Conservation (phyloP, 2,888 invertebrate species). For the Tinea trinotella region DNA sequence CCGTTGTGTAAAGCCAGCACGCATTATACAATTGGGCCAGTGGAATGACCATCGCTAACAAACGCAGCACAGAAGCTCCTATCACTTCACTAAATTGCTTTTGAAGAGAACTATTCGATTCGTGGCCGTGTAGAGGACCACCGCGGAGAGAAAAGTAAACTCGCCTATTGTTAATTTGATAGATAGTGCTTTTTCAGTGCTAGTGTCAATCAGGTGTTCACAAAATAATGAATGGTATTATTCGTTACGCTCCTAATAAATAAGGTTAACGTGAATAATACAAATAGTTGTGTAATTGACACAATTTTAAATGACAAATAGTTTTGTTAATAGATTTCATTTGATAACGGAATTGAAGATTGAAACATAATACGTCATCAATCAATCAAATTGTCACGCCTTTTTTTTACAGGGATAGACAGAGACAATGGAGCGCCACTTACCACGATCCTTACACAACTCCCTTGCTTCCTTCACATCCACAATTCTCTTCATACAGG, state of each 20-base stretch:
- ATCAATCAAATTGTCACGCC: too few species aligned
- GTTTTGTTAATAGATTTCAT: too few species aligned
- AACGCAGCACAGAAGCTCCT: not conserved
- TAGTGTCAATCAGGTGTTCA: not conserved
- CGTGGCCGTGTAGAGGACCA: not conserved
- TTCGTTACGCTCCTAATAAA: slow-evolving; percentile 1
- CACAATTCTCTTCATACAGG: too few species aligned
- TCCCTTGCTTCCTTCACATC: too few species aligned
- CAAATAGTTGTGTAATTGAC: not conserved
- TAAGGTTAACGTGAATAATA: slow-evolving; percentile 1
- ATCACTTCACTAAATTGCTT: slow-evolving; percentile 9
- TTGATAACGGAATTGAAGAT: too few species aligned
- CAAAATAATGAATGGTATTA: not conserved
- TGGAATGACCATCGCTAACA: slow-evolving; percentile 30
- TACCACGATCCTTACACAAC: too few species aligned
- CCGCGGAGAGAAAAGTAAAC: not conserved
- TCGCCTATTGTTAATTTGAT: slow-evolving; percentile 3
- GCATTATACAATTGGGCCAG: slow-evolving; percentile 55
- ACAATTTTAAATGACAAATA: not conserved
- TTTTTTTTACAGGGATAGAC: too few species aligned
- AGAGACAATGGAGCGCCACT: too few species aligned
- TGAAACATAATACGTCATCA: too few species aligned
- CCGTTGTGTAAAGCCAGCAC: slow-evolving; percentile 28
- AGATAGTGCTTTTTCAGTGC: not conserved
- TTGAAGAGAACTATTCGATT: not conserved